These are phyloP conservation scores for Bellardia bayeri DNA, from an alignment of 2,888 invertebrate species.

Conservation along the genomic window DNA sequence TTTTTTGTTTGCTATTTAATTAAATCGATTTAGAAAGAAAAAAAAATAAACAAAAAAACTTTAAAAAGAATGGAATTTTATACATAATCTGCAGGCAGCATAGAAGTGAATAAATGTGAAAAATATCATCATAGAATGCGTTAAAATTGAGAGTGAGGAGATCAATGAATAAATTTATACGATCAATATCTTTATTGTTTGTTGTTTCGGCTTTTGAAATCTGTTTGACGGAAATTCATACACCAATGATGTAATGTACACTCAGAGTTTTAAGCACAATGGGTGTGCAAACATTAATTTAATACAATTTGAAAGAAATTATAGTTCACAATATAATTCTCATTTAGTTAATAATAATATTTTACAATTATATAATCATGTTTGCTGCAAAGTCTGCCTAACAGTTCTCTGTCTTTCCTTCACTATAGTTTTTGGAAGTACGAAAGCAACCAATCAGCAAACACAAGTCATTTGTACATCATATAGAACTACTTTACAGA, in stretches of 20 bases:
- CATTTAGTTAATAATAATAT: neutral
- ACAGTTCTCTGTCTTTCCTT: too few relatives aligned
- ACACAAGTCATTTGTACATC: too few relatives aligned
- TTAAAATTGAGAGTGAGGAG: conserved; percentile 52
- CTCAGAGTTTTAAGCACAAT: neutral
- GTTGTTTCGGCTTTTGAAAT: conserved; percentile 18
- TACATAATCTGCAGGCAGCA: neutral
- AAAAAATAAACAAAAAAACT: conserved; percentile 50
- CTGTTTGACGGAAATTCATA: conserved; percentile 1
- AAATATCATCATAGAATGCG: conserved; percentile 15
- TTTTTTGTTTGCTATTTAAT: conserved; percentile 51
- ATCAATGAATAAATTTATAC: conserved; percentile 59
- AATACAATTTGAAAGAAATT: neutral
- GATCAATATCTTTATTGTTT: conserved; percentile 55
- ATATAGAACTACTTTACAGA: too few relatives aligned
- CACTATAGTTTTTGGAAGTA: too few relatives aligned
- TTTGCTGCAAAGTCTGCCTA: too few relatives aligned
- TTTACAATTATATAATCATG: neutral
- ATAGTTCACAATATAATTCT: neutral
- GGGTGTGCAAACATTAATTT: neutral
- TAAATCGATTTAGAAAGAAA: conserved; percentile 30
- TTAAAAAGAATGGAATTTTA: conserved; percentile 5
- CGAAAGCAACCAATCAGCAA: too few relatives aligned
- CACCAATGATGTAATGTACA: conserved; percentile 55
- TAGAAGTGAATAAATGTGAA: neutral